Base-by-base conservation (phyloP, 2,113 vertebrate species). In the Podarcis raffonei region DNA sequence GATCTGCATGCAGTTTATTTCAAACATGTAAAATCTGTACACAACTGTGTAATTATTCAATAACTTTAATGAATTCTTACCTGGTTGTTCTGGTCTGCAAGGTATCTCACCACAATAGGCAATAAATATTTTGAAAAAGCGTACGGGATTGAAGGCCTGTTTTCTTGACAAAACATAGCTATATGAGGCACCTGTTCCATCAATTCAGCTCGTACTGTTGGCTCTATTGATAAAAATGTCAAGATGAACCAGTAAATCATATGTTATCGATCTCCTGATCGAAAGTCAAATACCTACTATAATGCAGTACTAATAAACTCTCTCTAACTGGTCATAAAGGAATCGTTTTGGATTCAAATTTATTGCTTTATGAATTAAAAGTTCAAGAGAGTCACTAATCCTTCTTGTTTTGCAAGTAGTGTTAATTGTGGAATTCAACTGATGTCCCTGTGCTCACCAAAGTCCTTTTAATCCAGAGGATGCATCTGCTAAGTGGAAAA, bases 161-260 rank as follows among this genome's bases (percentile, higher is more conserved):
- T 98, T 94, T 98, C 98, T 95, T 98, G 98, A 94, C 98, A 98
- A 96, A 98, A 98, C 96, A 98, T 97, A 76, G 98, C 98, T 72
- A 98, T 98, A 53, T 98, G 98, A 92, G 98, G 98, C 89, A 98
- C 97, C 94, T 98, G 98, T 91, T 98, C 98, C 98, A 98, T 98
- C 90, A 98, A 95, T 90, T 98, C 98, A 42, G 98, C 98, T 93
- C 98, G 96, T 88, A 98, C 98, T 6, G 98, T 98, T 87, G 98
- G 98, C 83, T 98, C 98, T 98, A 94, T 71, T 32, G 72, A 92
- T 0, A 90, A 83, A 71, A 90, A 78, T 30, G 20, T 92, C 25
- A 93, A 86, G 84, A 87, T 83, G n/a, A 22, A 84, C 9, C 37
- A 72, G 59, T 25, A 32, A 66, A 4, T 87, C 6, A 84, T 37